Percentiles rank a stretch among this genome's conserved stretches.
phyloP scores from a whole-genome alignment of 2,113 vertebrate species.

The Hucho hucho region DNA sequence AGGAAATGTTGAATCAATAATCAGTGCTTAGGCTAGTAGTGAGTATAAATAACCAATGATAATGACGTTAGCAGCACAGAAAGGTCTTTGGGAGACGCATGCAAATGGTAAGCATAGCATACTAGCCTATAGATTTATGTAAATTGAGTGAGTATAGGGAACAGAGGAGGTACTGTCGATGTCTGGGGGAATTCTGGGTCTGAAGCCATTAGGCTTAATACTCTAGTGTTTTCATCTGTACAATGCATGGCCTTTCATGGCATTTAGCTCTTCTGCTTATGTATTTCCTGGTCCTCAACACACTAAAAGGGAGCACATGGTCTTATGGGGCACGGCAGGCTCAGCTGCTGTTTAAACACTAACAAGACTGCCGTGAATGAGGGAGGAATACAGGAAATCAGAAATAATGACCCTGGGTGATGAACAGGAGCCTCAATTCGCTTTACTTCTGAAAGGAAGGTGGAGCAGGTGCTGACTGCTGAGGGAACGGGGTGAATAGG shows the following conservation, averaged over 20 bases:
- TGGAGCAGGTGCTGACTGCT: not conserved
- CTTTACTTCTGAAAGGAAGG: not conserved
- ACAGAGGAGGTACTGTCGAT: not conserved
- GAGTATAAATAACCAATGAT: not conserved
- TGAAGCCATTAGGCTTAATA: not conserved
- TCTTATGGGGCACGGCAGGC: not conserved
- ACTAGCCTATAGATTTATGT: not conserved
- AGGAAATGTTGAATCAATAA: not conserved
- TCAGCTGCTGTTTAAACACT: not conserved
- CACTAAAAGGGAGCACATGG: not conserved
- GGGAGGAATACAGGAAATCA: not conserved
- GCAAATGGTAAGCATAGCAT: not conserved
- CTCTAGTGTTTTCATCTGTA: not conserved
- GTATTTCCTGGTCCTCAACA: not conserved
- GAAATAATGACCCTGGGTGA: not conserved
- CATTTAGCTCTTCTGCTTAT: not conserved
- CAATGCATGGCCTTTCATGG: slow-evolving; percentile 12
- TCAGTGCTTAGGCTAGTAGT: not conserved
- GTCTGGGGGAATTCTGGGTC: not conserved
- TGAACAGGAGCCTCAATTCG: not conserved
- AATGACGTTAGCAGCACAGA: not conserved
- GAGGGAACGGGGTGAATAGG: not conserved
- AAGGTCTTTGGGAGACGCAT: not conserved
- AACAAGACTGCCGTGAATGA: not conserved
- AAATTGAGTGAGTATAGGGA: not conserved